phyloP scores from a whole-genome alignment of 1,140 invertebrate species.

The Macrotrachela quadricornifera region DNA sequence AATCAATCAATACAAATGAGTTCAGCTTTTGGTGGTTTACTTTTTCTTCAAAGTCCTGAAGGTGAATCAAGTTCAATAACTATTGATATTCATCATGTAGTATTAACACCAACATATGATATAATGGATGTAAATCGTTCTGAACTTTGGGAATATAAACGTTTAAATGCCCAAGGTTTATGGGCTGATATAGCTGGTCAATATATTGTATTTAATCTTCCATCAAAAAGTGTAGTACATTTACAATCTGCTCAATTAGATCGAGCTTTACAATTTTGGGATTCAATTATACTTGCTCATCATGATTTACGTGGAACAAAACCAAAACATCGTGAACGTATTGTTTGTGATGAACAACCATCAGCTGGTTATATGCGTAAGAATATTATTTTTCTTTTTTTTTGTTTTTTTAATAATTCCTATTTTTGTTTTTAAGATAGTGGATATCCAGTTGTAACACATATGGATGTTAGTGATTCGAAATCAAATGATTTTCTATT shows the following conservation, averaged over 20 bases:
- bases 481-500: slow-evolving; percentile 9
- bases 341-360: slow-evolving; percentile 14
- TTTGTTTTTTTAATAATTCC: too few species aligned
- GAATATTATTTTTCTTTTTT: too few species aligned
- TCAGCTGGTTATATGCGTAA: slow-evolving; percentile 13
- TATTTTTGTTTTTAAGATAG: too few species aligned
- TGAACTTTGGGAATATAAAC: not conserved
- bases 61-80: not conserved
- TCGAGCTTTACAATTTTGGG: slow-evolving; percentile 10
- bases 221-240: slow-evolving; percentile 10
- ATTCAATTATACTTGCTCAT: slow-evolving; percentile 10
- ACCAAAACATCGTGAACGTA: slow-evolving; percentile 8
- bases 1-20: not conserved
- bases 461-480: slow-evolving; percentile 12
- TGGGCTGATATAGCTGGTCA: slow-evolving; percentile 14
- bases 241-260: slow-evolving; percentile 6
- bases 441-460: slow-evolving; percentile 15
- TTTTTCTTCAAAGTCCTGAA: not conserved
- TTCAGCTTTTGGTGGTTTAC: slow-evolving; percentile 1
- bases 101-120: slow-evolving; percentile 3
- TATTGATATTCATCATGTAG: not conserved
- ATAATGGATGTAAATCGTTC: not conserved
- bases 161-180: slow-evolving; percentile 9
- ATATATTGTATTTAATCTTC: slow-evolving; percentile 12
- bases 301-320: slow-evolving; percentile 11